Evolutionary conservation across 2,888 invertebrate genomes (phyloP).

Genomic region (Macrophya alboannulata): DNA sequence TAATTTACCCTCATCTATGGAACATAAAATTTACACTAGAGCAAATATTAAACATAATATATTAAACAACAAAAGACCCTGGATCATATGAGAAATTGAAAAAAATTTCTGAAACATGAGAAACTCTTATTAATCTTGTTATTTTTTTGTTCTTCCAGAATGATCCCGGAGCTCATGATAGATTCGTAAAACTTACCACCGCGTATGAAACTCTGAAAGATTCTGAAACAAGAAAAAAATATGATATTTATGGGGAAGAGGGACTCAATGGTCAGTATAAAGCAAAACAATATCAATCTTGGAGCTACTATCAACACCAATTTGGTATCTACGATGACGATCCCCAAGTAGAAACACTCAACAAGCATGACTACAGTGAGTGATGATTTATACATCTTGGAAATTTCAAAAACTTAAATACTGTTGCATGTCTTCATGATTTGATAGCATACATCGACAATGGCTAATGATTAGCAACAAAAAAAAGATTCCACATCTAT

Average conservation of each 20-base stretch:
- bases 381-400: conserved; percentile 52
- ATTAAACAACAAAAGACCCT: conserved; percentile 27
- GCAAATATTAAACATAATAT: neutral
- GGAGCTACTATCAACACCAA: conserved; percentile 90
- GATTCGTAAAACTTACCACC: conserved; percentile 89
- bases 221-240: conserved; percentile 88
- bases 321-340: conserved; percentile 95
- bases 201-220: conserved; percentile 95
- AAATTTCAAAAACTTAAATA: neutral
- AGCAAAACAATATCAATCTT: conserved; percentile 88
- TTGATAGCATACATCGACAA: neutral
- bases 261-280: conserved; percentile 84
- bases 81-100: neutral
- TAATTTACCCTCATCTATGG: conserved; percentile 39
- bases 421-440: neutral
- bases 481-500: neutral
- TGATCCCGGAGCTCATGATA: conserved; percentile 87
- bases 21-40: conserved; percentile 17
- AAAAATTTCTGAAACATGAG: neutral
- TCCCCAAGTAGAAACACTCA: conserved; percentile 89
- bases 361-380: conserved; percentile 89
- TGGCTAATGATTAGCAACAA: too few relatives aligned
- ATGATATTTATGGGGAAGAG: conserved; percentile 90
- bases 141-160: conserved; percentile 82
- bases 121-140: neutral